Conservation (phyloP, 2,113 vertebrate species). For the Promerops cafer region DNA sequence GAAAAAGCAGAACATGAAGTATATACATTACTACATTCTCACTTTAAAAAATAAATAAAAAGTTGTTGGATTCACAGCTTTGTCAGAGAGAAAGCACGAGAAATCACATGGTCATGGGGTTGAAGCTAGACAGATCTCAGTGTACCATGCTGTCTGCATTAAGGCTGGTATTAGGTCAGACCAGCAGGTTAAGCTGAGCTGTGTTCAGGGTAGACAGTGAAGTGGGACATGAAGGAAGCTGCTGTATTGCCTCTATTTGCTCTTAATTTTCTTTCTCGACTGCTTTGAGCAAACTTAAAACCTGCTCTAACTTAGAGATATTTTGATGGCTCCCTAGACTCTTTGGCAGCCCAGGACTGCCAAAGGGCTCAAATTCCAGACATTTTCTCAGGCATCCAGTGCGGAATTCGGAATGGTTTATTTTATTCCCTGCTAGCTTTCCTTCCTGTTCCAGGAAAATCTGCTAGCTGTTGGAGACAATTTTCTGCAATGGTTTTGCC, state of each 20-base stretch:
- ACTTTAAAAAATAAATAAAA: background rate
- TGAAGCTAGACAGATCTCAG: background rate
- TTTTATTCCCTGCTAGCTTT: background rate
- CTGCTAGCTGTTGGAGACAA: background rate
- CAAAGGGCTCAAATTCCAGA: constrained; percentile 24
- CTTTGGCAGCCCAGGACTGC: background rate
- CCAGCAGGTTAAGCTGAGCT: background rate
- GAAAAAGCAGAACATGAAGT: background rate
- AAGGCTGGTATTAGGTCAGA: background rate
- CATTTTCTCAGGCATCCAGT: background rate
- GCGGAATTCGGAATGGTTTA: background rate
- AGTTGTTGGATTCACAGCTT: background rate
- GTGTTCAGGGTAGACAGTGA: background rate
- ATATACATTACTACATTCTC: background rate
- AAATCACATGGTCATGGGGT: background rate
- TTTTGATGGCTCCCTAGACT: background rate
- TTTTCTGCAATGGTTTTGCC: background rate
- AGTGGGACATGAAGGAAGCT: background rate
- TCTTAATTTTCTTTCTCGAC: background rate
- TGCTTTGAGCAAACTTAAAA: background rate
- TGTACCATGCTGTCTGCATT: background rate
- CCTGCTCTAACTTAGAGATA: background rate
- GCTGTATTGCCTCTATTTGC: background rate
- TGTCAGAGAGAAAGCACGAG: background rate
- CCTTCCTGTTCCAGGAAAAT: constrained; percentile 15